Evolutionary conservation across 2,797 vertebrate species (phyloP), one percentile per base, ranked within the genome.

Genomic region (Lycodopsis pacificus): DNA sequence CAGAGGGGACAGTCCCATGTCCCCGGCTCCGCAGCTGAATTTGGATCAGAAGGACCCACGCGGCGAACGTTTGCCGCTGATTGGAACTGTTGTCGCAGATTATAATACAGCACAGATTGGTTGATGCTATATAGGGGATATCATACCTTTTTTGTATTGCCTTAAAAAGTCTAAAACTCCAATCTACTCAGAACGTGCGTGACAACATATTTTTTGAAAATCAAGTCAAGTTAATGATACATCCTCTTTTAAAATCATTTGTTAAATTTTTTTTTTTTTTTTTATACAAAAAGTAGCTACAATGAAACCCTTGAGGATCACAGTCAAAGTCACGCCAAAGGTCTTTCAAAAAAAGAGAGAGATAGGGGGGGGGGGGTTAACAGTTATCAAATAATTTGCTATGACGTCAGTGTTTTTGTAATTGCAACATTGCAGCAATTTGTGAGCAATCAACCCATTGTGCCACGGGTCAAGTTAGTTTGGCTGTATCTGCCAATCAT

Each of bases 401-500:
- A 62, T 78, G 74, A 86, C 71, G 77, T 86, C 46, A 85, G 65
- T 71, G 82, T 48, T 53, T 53, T 5, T 42, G 40, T 71, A 82
- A 82, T 85, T 83, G 58, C 32, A 73, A 68, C 46, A 36, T 64
- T 76, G 76, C 83, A 85, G 73, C 44, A 80, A 81, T 73, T 81
- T 84, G 71, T 67, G 79, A 75, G 72, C 66, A 76, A 86, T 88
- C 86, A 76, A 73, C 70, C 76, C 63, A 44, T 34, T 64, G 75
- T 68, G 70, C 40, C 75, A 64, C 34, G 64, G 76, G 62, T 81
- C 82, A 71, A 25, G 12, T 54, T 71, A 74, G 59, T 84, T 86
- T 84, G 67, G 53, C 80, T 84, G 15, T 12, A 74, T 17, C 81
- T 79, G 77, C 42, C 84, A 83, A 73, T 88, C 87, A 86, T 81